These are phyloP conservation scores for Columba guinea DNA, from an alignment of 2,797 vertebrate genomes.

Conservation along the genomic window DNA sequence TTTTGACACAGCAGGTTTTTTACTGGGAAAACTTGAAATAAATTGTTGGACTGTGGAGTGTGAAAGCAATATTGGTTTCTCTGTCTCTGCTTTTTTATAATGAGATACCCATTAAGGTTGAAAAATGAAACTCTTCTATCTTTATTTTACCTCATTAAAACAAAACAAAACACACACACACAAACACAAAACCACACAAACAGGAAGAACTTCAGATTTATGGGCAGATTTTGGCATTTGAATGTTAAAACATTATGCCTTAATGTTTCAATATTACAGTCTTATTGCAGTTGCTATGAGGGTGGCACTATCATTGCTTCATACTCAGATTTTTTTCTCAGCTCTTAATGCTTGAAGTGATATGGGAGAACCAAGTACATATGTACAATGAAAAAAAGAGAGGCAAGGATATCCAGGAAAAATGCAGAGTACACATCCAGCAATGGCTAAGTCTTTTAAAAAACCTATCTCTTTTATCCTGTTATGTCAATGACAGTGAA, in stretches of 20 bases:
- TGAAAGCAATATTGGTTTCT: not conserved
- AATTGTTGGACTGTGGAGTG: not conserved
- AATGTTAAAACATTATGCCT: not conserved
- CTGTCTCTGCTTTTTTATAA: not conserved
- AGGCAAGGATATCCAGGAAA: not conserved
- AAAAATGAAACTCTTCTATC: not conserved
- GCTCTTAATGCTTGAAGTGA: not conserved
- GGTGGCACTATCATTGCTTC: not conserved
- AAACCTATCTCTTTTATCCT: not conserved
- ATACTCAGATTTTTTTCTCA: not conserved
- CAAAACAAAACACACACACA: not conserved
- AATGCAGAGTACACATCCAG: not conserved
- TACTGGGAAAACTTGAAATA: not conserved
- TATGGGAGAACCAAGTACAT: not conserved
- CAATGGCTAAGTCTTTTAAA: not conserved
- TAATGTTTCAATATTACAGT: not conserved
- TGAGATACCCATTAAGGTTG: not conserved
- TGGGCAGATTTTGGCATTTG: not conserved
- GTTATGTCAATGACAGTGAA: not conserved
- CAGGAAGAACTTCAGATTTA: not conserved
- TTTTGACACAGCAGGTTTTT: accelerated
- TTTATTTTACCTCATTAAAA: not conserved
- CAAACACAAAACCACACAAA: not conserved
- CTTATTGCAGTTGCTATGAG: not conserved
- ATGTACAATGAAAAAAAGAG: not conserved